Percentiles rank a stretch among this genome's conserved stretches.
Evolutionary conservation across 92 coral and sea anemone genomes (phyloP).

Genomic region (Phenganax stokvisi): DNA sequence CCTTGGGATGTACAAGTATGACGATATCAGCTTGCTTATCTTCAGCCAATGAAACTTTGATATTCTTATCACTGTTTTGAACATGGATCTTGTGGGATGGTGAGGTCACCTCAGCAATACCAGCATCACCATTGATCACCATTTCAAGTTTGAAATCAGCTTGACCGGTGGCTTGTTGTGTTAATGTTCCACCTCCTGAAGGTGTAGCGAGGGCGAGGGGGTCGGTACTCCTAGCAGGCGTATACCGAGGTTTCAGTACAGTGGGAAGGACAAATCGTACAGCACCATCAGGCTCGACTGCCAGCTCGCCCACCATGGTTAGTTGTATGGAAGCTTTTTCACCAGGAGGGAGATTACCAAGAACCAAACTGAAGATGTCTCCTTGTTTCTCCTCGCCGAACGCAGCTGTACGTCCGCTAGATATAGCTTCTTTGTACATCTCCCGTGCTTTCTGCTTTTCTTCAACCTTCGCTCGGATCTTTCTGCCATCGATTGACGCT

Average conservation of each 20-base stretch:
- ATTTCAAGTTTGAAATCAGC: constrained; percentile 61
- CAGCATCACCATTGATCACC: constrained; percentile 59
- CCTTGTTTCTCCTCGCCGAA: constrained; percentile 79
- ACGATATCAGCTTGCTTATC: constrained; percentile 25
- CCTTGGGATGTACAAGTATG: constrained; percentile 22
- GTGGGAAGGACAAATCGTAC: constrained; percentile 74
- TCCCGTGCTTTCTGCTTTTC: constrained; percentile 79
- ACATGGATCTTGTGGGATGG: constrained; percentile 57
- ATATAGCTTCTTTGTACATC: constrained; percentile 70
- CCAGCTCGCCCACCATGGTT: constrained; percentile 71
- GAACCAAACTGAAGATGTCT: constrained; percentile 69
- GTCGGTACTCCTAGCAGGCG: constrained; percentile 54
- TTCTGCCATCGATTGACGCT: constrained; percentile 75
- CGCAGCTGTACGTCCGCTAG: constrained; percentile 72
- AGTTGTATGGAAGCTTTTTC: constrained; percentile 63
- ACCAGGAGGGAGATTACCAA: constrained; percentile 86
- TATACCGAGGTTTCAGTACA: constrained; percentile 73
- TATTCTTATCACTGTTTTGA: constrained; percentile 22
- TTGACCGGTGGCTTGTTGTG: constrained; percentile 55
- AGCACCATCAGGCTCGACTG: constrained; percentile 66
- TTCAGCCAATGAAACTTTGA: constrained; percentile 26
- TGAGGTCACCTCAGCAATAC: constrained; percentile 61
- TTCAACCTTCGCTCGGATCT: constrained; percentile 70
- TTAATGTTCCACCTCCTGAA: constrained; percentile 2
- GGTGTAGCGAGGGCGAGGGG: constrained; percentile 42